These are phyloP conservation scores for Trichomalopsis sarcophagae DNA, from an alignment of 1,140 invertebrate species.

Conservation along the genomic window DNA sequence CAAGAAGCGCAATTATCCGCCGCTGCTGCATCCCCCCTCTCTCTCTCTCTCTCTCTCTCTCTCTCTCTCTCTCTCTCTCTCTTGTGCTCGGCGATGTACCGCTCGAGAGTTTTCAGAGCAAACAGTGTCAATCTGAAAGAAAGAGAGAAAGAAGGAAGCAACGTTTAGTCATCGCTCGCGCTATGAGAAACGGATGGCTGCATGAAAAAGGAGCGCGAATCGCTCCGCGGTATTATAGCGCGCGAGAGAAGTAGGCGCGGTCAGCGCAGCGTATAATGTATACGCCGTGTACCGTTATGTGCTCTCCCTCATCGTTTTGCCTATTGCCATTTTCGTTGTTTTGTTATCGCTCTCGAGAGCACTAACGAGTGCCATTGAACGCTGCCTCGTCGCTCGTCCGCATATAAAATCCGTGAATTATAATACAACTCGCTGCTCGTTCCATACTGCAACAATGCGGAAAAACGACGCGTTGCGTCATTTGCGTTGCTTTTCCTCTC, in stretches of 20 bases:
- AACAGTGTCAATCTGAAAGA: not conserved
- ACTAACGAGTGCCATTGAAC: not conserved
- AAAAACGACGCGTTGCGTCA: not conserved
- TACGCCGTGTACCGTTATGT: conserved; percentile 52
- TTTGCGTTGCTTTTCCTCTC: not conserved
- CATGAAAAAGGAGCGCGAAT: not conserved
- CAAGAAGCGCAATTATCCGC: not conserved
- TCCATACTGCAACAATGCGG: not conserved
- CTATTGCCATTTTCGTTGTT: not conserved
- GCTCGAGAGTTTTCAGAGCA: not conserved
- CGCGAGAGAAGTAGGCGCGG: conserved; percentile 55
- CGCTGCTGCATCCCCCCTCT: not conserved
- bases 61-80: no score
- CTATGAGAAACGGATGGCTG: not conserved
- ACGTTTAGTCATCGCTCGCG: not conserved
- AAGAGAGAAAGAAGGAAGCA: not conserved
- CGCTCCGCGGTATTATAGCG: conserved; percentile 11
- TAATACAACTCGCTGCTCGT: not conserved
- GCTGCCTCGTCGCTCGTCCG: not conserved
- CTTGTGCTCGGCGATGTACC: not conserved
- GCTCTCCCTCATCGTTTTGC: not conserved
- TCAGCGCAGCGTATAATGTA: conserved; percentile 46
- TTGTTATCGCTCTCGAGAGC: not conserved
- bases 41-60: not conserved
- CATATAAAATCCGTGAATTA: conserved; percentile 19